Base-by-base conservation (phyloP, 1,140 invertebrate species). In the Drosophila miranda region DNA sequence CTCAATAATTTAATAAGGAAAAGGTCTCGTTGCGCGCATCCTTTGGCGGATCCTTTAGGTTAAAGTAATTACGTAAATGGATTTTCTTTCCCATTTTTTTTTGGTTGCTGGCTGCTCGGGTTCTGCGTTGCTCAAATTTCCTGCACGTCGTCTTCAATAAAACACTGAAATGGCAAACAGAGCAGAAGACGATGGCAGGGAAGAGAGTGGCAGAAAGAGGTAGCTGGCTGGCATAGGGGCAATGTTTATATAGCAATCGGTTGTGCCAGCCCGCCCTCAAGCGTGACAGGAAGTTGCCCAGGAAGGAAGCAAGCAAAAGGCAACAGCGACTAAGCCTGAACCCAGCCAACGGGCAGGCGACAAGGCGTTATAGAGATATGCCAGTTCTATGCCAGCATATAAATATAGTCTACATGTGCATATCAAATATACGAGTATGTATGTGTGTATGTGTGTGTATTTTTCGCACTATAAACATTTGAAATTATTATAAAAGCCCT, bases 11-110 rank as follows among this genome's bases (percentile, higher is more conserved):
- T 60, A 86, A 86, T 82, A 67, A 63, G 64, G 66, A 83, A 76
- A 67, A 34, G 76, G 53, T 57, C 44, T 59, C 42, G 64, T 44
- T 45, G 51, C 45, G 56, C 56, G 52, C 60, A 60, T 61, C 52
- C 43, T 48, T 48, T 26, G 14, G 41, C 46, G 26, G 59, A 56
- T 0, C 4, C 23, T 4, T 87, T 87, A 87, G 78, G 78, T 59
- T 60, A 38, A 87, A 87, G 82, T 87, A 87, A 87, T 87, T 87
- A 87, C 82, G 82, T 87, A 87, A 87, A 87, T 87, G 82, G 83
- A 87, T 87, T 87, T 88, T 76, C 64, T 41, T 49, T 34, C 51
- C 30, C 38, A n/a, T 11, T 53, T 52, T 52, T 8, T 13, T 49
- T 8, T 14, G 13, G 11, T 13, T 38, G 34, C 11, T 38, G 34